Evolutionary conservation across 2,888 invertebrate species (phyloP), one percentile per base, ranked within the genome.

Genomic region (Limnephilus rhombicus): DNA sequence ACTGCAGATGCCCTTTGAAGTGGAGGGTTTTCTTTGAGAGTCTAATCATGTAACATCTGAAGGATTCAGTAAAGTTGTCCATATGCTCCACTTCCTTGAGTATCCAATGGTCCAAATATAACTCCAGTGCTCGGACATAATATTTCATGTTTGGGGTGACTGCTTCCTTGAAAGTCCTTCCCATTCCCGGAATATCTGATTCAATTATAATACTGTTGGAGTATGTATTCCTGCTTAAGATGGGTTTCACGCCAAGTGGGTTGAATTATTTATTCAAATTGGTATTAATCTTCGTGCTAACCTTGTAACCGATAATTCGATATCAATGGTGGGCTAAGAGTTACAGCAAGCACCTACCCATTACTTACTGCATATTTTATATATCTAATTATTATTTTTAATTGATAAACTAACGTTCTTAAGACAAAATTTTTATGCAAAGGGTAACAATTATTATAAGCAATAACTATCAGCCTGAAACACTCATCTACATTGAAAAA

Each of bases 161-260:
- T 68, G 68, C 68, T 49, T 49, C 49, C 49, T 68, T n/a, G 68
- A 68, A 24, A 68, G 68, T 68, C 68, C 68, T 68, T 86, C 29
- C 15, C 86, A 29, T 29, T 45, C 49, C 24, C 15, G 31, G 29
- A 45, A 24, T 45, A 86, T 37, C 86, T 45, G 29, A 86, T 86
- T 29, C 86, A 86, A 86, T 86, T 86, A 86, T 86, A 15, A 86
- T 45, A 86, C 45, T 86, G 29, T 86, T 86, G 41, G 29, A 86
- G 86, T 34, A 45, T 86, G 86, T 45, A 24, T 85, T 85, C 45
- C n/a, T 24, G 85, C 45, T 85, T 37, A 45, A 45, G 49, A 45
- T n/a, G 45, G 29, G 45, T 29, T 83, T 83, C 83, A 24, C 49
- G 86, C 37, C n/a, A 24, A 86, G 29, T 45, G 49, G 86, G 86